Base-by-base conservation (phyloP, 2,797 vertebrate genomes). In the Champsocephalus gunnari region DNA sequence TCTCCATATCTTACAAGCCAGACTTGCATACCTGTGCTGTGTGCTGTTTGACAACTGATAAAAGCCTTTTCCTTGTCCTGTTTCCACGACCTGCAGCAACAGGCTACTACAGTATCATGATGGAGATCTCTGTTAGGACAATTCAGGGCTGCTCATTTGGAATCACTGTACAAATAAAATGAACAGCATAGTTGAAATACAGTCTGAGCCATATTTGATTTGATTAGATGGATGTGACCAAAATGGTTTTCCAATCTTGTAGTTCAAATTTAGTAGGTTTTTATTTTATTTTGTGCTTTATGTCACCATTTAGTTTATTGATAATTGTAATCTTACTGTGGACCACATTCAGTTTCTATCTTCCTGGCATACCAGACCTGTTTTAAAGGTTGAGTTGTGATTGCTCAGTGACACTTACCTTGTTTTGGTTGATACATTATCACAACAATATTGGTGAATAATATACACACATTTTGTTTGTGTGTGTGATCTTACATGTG, bases 21-120 rank as follows among this genome's bases (percentile, higher is more conserved):
- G 38, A 24, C 56, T 82, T 61, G 54, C 88, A 81, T 87, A 84
- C 81, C 80, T 82, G 65, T 3, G 3, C 51, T 60, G 41, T 85
- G 73, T 71, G 49, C 41, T 67, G 67, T 66, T 24, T 34, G 17
- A 56, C 1, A 38, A 71, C 60, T 58, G 73, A 85, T 77, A 65
- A 85, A 89, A 83, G 59, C 48, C 74, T 62, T 79, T 82, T 78
- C 66, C 74, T 41, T 53, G 61, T 62, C 51, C 38, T n/a, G 69
- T 85, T 86, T 83, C 70, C 68, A 49, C 1, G 1, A 81, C 75
- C 78, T 79, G 71, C 77, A 75, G 74, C 60, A 87, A 79, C 81
- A 84, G 81, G 71, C 49, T 53, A 1, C 48, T 79, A 19, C 19
- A 19, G 19, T 19, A 88, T 89, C 87, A 77, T 53, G 61, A 13